Base-by-base conservation (phyloP, 2,888 invertebrate genomes). In the Zygogramma bicolorata region DNA sequence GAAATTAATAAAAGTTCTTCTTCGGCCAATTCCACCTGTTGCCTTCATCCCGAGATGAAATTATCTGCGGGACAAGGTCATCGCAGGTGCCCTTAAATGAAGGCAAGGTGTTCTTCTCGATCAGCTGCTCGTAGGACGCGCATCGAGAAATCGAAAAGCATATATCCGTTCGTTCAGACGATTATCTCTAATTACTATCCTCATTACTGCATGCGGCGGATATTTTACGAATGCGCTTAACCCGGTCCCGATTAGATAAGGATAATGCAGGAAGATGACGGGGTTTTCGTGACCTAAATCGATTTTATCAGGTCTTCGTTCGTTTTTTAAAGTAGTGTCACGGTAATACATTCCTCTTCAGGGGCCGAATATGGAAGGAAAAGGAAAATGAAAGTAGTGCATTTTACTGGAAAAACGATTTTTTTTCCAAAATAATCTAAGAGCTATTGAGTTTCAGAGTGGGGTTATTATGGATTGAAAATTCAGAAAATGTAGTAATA, bases 41-140 rank as follows among this genome's bases (percentile, higher is more conserved):
- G 68, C 67, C 40, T 65, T 49, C 59, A 29, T 68, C 31, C 42
- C 29, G 38, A 71, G 61, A 46, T 62, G 63, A 71, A 62, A 70
- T 75, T 68, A 72, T 71, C 71, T 71, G 72, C 75, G 66, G 65
- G 58, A 65, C 73, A 75, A 75, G 75, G 75, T 75, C 75, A 75
- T 70, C 60, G 73, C 75, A 75, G 75, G 75, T 75, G 75, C 70
- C 75, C 73, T 75, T 75, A 73, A 73, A 75, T 75, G 67, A 75
- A 27, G 57, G 73, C 75, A 75, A 75, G 75, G 75, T 75, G 75
- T 65, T 67, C n/a, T n/a, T n/a, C 61, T n/a, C 25, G 46, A 46
- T 63, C 63, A 63, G 42, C 63, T 63, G 63, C 46, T 53, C n/a
- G 4, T 22, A 10, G 25, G 27, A 22, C n/a, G 53, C 1, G 53